A percentile compares a stretch with the other conserved stretches of the same genome.
Conservation (phyloP, 2,113 vertebrate species). For the Axis porcinus region DNA sequence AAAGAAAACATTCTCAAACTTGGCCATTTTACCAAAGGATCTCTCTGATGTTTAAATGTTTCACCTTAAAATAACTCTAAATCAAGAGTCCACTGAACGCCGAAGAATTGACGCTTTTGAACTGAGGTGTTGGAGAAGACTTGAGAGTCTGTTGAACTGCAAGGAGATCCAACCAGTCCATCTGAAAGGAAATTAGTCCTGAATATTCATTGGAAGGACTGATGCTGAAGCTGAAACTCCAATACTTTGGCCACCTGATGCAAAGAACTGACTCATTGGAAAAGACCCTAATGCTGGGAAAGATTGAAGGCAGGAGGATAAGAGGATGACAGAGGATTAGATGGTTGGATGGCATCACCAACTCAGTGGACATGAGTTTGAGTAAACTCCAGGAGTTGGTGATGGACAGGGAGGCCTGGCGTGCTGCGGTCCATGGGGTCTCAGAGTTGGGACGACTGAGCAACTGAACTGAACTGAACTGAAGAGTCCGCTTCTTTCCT, state of each 20-base stretch:
- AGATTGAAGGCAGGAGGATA: neutral
- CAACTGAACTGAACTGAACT: neutral
- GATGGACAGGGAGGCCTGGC: neutral
- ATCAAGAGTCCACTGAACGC: neutral
- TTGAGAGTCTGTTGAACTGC: neutral
- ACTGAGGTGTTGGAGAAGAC: neutral
- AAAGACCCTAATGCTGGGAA: neutral
- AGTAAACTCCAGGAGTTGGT: neutral
- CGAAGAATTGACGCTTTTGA: neutral
- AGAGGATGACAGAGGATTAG: neutral
- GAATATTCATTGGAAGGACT: neutral
- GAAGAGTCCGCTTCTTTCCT: neutral
- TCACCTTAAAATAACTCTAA: neutral
- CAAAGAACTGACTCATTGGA: neutral
- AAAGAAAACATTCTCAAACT: neutral
- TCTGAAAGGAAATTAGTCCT: neutral
- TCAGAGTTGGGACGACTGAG: neutral
- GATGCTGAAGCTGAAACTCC: neutral
- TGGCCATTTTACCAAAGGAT: neutral
- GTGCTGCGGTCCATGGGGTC: fast-evolving
- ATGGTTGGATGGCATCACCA: neutral
- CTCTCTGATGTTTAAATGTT: neutral
- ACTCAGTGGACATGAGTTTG: neutral
- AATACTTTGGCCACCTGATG: neutral
- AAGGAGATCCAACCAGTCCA: neutral